Percentiles rank a stretch among this genome's conserved stretches.
These are phyloP conservation scores for Catharus minimus DNA, from an alignment of 2,113 vertebrate genomes.

Conservation along the genomic window DNA sequence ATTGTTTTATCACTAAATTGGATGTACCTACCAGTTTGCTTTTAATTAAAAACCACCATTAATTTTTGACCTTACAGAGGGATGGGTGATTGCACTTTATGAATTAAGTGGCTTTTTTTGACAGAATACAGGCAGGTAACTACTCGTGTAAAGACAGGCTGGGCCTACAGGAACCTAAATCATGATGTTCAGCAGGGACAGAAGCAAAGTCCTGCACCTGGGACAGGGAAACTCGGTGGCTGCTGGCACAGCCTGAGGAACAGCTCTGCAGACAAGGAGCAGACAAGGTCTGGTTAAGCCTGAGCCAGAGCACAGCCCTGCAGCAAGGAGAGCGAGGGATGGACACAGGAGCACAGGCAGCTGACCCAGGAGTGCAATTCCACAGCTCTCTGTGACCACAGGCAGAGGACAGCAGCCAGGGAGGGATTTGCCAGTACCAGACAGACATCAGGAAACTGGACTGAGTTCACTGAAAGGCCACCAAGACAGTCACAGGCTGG, in stretches of 20 bases:
- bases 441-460: neutral
- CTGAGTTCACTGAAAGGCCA: neutral
- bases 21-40: neutral
- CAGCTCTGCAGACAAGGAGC: neutral
- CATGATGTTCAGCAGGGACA: neutral
- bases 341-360: neutral
- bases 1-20: neutral
- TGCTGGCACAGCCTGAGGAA: neutral
- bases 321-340: neutral
- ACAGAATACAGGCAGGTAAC: neutral
- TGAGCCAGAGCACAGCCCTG: rapidly evolving
- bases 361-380: neutral
- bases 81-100: neutral
- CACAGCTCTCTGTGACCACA: neutral
- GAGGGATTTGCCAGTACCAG: neutral
- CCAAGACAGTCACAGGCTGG: neutral
- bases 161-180: neutral
- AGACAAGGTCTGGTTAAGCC: neutral
- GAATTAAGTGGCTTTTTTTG: neutral
- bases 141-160: rapidly evolving
- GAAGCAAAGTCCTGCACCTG: neutral
- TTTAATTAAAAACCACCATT: neutral
- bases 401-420: neutral
- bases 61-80: neutral
- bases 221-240: neutral